Percentiles rank a stretch among this genome's conserved stretches.
phyloP scores from a whole-genome alignment of 2,888 invertebrate genomes.

The Branchipolynoe longqiensis region DNA sequence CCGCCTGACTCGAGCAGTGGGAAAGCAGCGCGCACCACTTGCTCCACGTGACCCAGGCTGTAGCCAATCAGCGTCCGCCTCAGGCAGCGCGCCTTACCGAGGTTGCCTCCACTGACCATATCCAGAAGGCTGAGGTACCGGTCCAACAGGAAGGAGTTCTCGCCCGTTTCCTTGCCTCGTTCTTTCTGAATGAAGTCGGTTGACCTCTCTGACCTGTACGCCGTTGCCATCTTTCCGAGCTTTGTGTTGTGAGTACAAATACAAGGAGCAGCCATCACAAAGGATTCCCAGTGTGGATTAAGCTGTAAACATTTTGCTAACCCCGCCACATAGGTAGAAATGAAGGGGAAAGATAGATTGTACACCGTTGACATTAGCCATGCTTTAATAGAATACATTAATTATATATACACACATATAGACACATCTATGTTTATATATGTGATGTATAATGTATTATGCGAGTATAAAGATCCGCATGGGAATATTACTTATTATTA shows the following conservation, averaged over 20 bases:
- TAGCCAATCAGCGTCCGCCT: neutral
- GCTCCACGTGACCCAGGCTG: conserved; percentile 2
- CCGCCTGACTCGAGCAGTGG: neutral
- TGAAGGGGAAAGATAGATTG: neutral
- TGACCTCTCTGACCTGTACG: neutral
- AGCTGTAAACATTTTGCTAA: neutral
- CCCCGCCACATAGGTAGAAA: neutral
- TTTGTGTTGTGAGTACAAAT: too few relatives aligned
- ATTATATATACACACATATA: too few relatives aligned
- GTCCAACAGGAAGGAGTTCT: neutral
- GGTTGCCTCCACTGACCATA: neutral
- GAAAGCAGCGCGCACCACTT: neutral
- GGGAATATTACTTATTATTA: too few relatives aligned
- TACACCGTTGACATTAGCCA: too few relatives aligned
- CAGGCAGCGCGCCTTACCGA: neutral
- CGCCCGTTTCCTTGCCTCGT: neutral
- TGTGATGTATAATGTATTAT: too few relatives aligned
- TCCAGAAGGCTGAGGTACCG: neutral
- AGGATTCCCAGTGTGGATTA: too few relatives aligned
- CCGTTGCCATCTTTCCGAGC: neutral
- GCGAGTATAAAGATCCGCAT: too few relatives aligned
- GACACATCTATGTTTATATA: too few relatives aligned
- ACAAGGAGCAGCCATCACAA: neutral
- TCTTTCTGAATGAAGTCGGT: neutral
- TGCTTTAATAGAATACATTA: too few relatives aligned